phyloP scores from a whole-genome alignment of 2,797 vertebrate species.

The Rallus crepitans region DNA sequence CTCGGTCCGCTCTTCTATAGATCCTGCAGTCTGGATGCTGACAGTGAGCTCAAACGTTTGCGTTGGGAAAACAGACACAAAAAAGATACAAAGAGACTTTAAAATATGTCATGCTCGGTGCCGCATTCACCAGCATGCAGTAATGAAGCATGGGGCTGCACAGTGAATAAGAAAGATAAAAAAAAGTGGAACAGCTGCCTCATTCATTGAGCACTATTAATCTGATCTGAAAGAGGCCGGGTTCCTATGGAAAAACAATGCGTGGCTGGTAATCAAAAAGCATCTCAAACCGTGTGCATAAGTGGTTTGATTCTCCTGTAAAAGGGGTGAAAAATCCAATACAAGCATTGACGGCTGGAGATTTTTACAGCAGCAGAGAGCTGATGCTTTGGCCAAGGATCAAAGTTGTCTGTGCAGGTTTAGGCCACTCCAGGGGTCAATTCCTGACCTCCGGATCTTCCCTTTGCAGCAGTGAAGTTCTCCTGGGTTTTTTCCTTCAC shows the following conservation, averaged over 20 bases:
- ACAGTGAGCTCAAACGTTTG: background rate
- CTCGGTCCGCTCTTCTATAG: rapidly evolving
- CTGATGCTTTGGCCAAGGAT: background rate
- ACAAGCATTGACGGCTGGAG: background rate
- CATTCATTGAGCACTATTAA: background rate
- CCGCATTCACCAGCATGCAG: background rate
- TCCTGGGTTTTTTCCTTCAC: background rate
- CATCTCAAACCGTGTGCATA: background rate
- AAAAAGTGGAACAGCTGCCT: slow-evolving; percentile 4
- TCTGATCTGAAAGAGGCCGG: background rate
- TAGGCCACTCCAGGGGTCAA: background rate
- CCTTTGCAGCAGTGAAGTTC: background rate
- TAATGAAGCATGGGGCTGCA: background rate
- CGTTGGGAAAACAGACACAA: background rate
- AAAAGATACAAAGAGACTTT: background rate
- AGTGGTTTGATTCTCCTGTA: slow-evolving; percentile 4
- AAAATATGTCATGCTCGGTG: background rate
- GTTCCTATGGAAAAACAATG: background rate
- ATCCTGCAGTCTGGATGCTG: background rate
- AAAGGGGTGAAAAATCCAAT: background rate
- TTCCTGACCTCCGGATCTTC: background rate
- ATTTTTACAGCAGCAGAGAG: background rate
- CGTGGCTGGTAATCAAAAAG: background rate
- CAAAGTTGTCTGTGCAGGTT: background rate
- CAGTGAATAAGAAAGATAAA: background rate